Evolutionary conservation across 2,113 vertebrate species (phyloP).

Genomic region (Passer montanus): DNA sequence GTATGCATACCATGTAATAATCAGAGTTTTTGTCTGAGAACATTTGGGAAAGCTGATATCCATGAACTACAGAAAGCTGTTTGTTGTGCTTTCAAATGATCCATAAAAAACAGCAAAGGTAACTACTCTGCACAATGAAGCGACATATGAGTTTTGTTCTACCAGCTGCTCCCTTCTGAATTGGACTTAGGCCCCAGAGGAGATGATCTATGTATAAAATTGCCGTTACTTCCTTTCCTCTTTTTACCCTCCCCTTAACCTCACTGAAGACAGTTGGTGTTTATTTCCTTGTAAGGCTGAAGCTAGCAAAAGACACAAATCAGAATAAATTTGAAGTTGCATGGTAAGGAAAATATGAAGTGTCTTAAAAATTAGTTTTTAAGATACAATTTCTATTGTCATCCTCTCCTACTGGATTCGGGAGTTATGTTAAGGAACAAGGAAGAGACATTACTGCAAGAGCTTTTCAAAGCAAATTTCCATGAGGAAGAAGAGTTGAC

Average conservation of each 20-base stretch:
- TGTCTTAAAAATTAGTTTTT: not conserved
- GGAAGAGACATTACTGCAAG: not conserved
- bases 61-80: not conserved
- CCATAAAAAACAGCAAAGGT: not conserved
- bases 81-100: not conserved
- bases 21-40: not conserved
- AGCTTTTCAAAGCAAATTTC: not conserved
- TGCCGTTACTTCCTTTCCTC: not conserved
- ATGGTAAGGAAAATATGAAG: not conserved
- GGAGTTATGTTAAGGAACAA: not conserved
- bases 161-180: not conserved
- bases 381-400: not conserved
- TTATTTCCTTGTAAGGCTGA: not conserved
- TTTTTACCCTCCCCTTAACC: not conserved
- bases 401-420: not conserved
- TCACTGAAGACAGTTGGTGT: not conserved
- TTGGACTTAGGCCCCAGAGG: not conserved
- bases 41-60: not conserved
- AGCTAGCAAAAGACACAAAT: not conserved
- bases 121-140: not conserved
- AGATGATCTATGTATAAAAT: not conserved
- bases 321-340: not conserved
- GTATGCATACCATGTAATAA: not conserved
- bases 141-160: not conserved
- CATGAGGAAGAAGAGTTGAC: not conserved